Base-by-base conservation (phyloP, 2,888 invertebrate species). In the Torymus aiolomorphi region DNA sequence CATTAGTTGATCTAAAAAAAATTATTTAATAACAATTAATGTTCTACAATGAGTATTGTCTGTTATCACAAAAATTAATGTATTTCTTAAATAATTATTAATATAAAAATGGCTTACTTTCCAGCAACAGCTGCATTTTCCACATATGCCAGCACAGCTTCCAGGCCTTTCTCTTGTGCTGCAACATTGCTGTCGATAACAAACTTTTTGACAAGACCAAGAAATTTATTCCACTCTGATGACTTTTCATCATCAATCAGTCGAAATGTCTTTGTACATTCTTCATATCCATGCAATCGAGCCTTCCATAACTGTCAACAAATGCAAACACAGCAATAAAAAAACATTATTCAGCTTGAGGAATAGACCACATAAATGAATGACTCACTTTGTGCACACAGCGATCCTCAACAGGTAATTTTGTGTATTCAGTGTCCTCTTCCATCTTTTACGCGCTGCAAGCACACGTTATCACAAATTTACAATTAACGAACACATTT, bases 131-230 rank as follows among this genome's bases (percentile, higher is more conserved):
- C 95, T 87, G 97, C 97, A 92, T 97, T 97, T 90, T 98, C 97
- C 0, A 97, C 95, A 91, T 95, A 99, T 57, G 96, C 95, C 73
- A 98, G 90, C 0, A 97, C 95, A 11, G 98, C 97, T 88, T 98
- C 98, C 84, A 99, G 89, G 14, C 97, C 98, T 92, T 96, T 98
- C 88, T 99, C 98, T 89, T 98, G 98, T 1, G 98, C 98, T 81
- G 96, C 94, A 16, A 95, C 98, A 94, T 99, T 98, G 86, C 95
- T 96, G 89, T 99, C 98, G 0, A 94, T 92, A 0, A 98, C 97
- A 93, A 98, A 97, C 91, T 98, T 98, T 90, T 98, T 98, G 54
- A 99, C 94, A 65, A 98, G 92, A 11, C 97, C 96, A 13, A 96
- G 91, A 91, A 95, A 99, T 91, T 97, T 98, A 85, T 94, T 95